These are phyloP conservation scores for Monochamus alternatus DNA, from an alignment of 2,888 invertebrate species.

Conservation along the genomic window DNA sequence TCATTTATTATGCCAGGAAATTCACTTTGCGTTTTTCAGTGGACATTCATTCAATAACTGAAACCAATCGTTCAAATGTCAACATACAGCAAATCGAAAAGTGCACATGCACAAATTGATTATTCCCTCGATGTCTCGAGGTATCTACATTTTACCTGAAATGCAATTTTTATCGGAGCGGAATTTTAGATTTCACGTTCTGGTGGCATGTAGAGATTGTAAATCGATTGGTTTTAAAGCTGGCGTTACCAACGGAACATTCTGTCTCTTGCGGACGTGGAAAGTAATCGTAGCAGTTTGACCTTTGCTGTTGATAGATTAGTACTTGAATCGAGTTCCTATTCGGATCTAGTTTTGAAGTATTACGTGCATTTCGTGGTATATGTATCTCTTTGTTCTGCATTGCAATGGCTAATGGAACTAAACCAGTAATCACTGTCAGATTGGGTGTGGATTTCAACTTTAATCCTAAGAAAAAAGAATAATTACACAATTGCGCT, in stretches of 20 bases:
- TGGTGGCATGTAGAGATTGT: not conserved
- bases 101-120: not conserved
- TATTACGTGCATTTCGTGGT: not conserved
- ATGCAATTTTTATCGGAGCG: not conserved
- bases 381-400: not conserved
- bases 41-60: too few relatives aligned
- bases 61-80: too few relatives aligned
- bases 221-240: constrained; percentile 18
- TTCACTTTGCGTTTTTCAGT: too few relatives aligned
- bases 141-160: not conserved
- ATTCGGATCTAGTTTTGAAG: not conserved
- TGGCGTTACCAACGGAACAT: not conserved
- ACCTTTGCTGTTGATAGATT: constrained; percentile 4
- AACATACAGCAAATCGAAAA: too few relatives aligned
- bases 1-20: too few relatives aligned
- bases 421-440: too few relatives aligned
- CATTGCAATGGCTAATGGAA: too few relatives aligned
- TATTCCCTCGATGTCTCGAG: not conserved
- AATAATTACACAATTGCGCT: too few relatives aligned
- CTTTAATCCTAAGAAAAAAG: too few relatives aligned
- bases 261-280: not conserved
- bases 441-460: too few relatives aligned
- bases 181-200: constrained; percentile 24
- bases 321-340: not conserved
- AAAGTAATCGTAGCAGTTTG: constrained; percentile 20